Evolutionary conservation across 2,888 invertebrate species (phyloP).

Genomic region (Hypselothyrea guttata): DNA sequence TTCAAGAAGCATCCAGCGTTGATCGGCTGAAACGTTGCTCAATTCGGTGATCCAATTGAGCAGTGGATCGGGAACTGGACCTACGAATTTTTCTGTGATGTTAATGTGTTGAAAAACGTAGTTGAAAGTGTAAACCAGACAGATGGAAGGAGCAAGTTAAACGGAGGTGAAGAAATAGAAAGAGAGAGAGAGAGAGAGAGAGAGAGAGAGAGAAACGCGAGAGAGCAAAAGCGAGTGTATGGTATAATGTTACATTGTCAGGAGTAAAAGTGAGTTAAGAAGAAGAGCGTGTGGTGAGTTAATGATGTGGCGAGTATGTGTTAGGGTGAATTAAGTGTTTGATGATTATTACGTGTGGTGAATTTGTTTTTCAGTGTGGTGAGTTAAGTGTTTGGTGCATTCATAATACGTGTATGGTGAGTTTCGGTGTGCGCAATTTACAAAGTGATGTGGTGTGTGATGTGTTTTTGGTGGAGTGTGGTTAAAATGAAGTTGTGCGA

Average conservation of each 20-base stretch:
- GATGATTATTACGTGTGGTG: conserved; percentile 2
- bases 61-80: conserved; percentile 92
- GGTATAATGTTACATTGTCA: background rate
- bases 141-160: no score
- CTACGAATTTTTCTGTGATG: conserved; percentile 85
- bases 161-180: conserved; percentile 11
- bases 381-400: conserved; percentile 3
- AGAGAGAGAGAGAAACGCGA: conserved; percentile 2
- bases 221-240: conserved; percentile 6
- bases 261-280: background rate
- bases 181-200: background rate
- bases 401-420: conserved; percentile 4
- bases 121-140: conserved; percentile 21
- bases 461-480: conserved; percentile 19
- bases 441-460: conserved; percentile 8
- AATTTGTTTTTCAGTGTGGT: conserved; percentile 3
- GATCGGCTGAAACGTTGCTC: conserved; percentile 91
- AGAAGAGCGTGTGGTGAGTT: conserved; percentile 10
- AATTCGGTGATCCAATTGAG: conserved; percentile 94
- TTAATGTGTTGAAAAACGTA: conserved; percentile 68
- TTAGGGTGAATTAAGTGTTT: conserved; percentile 5
- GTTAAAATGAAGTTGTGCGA: conserved; percentile 53
- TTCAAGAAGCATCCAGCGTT: conserved; percentile 90
- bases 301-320: background rate
- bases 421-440: background rate